Percentiles rank a stretch among this genome's conserved stretches.
Evolutionary conservation across 2,888 invertebrate genomes (phyloP).

Genomic region (Eupithecia dodoneata): DNA sequence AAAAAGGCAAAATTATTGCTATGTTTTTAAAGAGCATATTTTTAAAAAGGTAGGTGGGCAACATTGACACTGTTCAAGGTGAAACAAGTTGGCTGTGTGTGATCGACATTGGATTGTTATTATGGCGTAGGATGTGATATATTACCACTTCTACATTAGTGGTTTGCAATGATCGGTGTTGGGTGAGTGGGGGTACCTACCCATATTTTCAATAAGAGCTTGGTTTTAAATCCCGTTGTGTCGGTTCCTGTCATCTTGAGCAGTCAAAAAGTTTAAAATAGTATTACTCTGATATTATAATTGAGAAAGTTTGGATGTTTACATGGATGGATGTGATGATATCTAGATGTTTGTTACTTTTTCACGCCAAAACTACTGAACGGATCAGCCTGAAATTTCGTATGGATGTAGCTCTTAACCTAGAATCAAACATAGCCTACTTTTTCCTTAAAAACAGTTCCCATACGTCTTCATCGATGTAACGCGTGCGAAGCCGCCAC

Average conservation of each 20-base stretch:
- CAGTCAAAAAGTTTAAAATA: no score
- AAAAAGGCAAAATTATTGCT: constrained; percentile 45
- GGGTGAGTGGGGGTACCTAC: background rate
- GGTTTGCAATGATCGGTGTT: constrained; percentile 5
- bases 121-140: constrained; percentile 39
- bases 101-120: constrained; percentile 52
- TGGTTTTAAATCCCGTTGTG: background rate
- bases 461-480: no score
- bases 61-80: constrained; percentile 75
- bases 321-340: no score
- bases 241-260: background rate
- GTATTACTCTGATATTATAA: no score
- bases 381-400: no score
- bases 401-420: no score
- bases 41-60: constrained; percentile 55
- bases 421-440: no score
- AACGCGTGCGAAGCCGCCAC: no score
- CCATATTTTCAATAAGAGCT: background rate
- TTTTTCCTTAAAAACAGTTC: no score
- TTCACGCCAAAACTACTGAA: no score
- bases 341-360: no score
- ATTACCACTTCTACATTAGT: constrained; percentile 24
- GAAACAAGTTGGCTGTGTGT: constrained; percentile 54
- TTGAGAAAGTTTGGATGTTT: no score
- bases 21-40: constrained; percentile 35